Base-by-base conservation (phyloP, 2,888 invertebrate genomes). In the Drosophila tanythrix region DNA sequence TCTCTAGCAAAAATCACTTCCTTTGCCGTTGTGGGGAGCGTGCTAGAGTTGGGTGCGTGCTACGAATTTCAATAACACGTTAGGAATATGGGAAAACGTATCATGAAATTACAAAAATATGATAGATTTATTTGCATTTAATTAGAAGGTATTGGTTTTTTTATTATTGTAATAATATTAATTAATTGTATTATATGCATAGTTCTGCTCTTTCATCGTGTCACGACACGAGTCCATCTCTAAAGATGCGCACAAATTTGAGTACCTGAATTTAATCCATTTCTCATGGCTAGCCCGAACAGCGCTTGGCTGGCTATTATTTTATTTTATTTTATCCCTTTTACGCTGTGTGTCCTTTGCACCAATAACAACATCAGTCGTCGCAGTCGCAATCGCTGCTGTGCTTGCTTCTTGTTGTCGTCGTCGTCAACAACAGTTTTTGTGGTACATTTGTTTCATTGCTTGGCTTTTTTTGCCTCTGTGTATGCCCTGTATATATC, bases 371-470 rank as follows among this genome's bases (percentile, higher is more conserved):
- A 77, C 80, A 80, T 74, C 75, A 79, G 76, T 64, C 75, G 70
- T 63, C 71, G 69, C 61, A 74, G 62, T 56, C 58, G 60, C 21
- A 40, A 55, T 58, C 40, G 48, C 55, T 53, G 63, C 57, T 52
- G 36, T 59, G 46, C 68, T 73, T 75, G 66, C 62, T 76, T 66
- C 64, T 43, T 57, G 68, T 76, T 83, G 83, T 86, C 87, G 82
- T 86, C 88, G 46, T 46, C 46, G 46, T 46, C 46, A 46, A 46
- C 46, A 84, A 87, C 87, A 87, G 84, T 86, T 86, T 86, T 89
- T 89, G 86, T 89, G 86, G 86, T 86, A 89, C 86, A 86, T 86
- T 86, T 86, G 84, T 86, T 89, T 89, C 82, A 89, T 79, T 88
- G 85, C 85, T 88, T 86, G 81, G 81, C 74, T 79, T 43, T 74